These are phyloP conservation scores for Pyrochroa serraticornis DNA, from an alignment of 2,888 invertebrate species.

Conservation along the genomic window DNA sequence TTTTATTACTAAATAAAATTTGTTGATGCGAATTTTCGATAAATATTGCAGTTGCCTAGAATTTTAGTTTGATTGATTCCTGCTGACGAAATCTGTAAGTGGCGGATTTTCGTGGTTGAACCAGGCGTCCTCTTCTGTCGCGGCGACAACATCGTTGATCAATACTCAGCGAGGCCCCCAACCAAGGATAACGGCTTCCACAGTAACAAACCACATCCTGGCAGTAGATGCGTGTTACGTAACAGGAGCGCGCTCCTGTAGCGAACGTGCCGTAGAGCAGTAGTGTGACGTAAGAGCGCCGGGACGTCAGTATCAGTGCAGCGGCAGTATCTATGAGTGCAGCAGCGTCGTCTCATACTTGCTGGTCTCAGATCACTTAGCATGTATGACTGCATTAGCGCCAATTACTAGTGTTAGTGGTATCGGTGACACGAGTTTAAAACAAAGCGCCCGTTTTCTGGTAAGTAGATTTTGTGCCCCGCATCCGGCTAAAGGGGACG, in stretches of 20 bases:
- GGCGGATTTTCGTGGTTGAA: too few relatives aligned
- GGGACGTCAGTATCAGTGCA: constrained; percentile 47
- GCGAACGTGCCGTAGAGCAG: constrained; percentile 6
- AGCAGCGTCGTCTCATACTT: constrained; percentile 30
- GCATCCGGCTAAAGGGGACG: too few relatives aligned
- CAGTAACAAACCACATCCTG: background rate
- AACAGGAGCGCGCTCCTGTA: constrained; percentile 11
- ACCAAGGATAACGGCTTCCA: background rate
- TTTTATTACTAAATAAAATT: too few relatives aligned
- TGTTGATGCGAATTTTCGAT: too few relatives aligned
- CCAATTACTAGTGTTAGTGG: constrained; percentile 38
- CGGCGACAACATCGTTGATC: too few relatives aligned
- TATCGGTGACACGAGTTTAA: constrained; percentile 29
- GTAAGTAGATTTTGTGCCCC: background rate
- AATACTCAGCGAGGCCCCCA: too few relatives aligned
- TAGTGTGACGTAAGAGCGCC: constrained; percentile 47
- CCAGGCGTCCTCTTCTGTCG: too few relatives aligned
- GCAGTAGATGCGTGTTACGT: background rate
- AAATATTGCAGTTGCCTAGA: too few relatives aligned
- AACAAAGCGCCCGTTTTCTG: constrained; percentile 14
- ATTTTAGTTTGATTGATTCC: too few relatives aligned
- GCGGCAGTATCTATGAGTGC: constrained; percentile 40
- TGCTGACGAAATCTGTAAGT: too few relatives aligned
- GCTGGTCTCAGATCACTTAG: constrained; percentile 34
- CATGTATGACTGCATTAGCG: constrained; percentile 42